Conservation (phyloP, 1,140 invertebrate species). For the Samia ricini region DNA sequence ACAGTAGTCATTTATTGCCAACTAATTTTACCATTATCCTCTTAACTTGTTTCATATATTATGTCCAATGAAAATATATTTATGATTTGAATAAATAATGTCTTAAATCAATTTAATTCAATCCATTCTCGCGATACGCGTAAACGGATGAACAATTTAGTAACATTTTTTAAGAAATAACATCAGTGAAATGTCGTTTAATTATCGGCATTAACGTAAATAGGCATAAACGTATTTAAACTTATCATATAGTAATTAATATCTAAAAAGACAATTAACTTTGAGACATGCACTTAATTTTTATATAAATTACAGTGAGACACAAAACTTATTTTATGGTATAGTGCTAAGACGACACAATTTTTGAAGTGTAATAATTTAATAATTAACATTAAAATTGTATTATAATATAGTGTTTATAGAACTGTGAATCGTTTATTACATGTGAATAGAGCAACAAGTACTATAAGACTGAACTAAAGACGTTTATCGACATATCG, state of each 20-base stretch:
- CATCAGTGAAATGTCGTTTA: no score
- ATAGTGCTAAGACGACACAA: not conserved
- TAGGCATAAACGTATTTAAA: not conserved
- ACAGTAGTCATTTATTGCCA: no score
- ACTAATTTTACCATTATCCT: no score
- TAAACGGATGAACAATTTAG: not conserved
- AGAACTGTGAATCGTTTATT: not conserved
- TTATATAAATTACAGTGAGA: not conserved
- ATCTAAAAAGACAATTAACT: not conserved
- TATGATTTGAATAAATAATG: no score
- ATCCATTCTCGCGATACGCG: no score
- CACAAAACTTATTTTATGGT: not conserved
- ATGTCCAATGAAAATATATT: no score
- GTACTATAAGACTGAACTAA: not conserved
- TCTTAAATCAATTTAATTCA: no score
- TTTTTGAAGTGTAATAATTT: not conserved
- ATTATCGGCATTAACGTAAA: not conserved
- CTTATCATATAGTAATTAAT: not conserved
- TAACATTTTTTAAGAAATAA: no score
- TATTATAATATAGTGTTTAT: not conserved
- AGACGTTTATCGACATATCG: not conserved
- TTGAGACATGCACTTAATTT: not conserved
- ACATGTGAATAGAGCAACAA: not conserved
- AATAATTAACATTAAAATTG: not conserved
- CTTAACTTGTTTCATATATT: no score